Evolutionary conservation across 1,140 invertebrate genomes (phyloP).

Genomic region (Drosophila biarmipes): DNA sequence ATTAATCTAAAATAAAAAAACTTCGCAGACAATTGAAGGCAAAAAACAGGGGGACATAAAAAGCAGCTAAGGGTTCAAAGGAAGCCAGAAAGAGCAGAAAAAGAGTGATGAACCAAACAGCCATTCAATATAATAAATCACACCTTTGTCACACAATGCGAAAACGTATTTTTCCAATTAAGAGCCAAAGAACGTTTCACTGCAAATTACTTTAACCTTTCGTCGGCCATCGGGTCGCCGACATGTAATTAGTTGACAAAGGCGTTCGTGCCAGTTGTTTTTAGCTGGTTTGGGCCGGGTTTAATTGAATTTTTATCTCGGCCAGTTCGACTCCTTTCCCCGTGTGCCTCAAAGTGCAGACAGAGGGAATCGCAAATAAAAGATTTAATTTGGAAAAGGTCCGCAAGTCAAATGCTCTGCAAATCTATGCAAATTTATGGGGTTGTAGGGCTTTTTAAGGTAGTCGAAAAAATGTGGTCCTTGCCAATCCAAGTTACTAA

Average conservation of each 20-base stretch:
- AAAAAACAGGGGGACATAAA: conserved; percentile 33
- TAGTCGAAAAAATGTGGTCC: too few species aligned
- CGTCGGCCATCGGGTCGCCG: conserved; percentile 46
- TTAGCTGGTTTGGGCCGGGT: conserved; percentile 11
- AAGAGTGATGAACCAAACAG: conserved; percentile 39
- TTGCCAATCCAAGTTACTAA: too few species aligned
- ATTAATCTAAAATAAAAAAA: conserved; percentile 18
- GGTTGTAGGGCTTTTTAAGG: too few species aligned
- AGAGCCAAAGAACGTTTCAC: conserved; percentile 54
- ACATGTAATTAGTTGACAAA: conserved; percentile 79
- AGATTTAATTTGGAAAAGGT: background rate
- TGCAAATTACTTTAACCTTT: conserved; percentile 67
- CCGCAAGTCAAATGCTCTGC: background rate
- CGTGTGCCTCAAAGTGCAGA: background rate
- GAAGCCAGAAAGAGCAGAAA: background rate
- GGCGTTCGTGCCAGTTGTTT: conserved; percentile 46
- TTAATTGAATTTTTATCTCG: conserved; percentile 80
- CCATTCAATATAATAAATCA: conserved; percentile 75
- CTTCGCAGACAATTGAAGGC: conserved; percentile 58
- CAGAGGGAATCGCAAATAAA: background rate
- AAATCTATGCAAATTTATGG: conserved; percentile 7
- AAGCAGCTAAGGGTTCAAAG: conserved; percentile 9
- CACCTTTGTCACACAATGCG: conserved; percentile 77
- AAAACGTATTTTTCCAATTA: conserved; percentile 63
- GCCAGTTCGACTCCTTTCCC: conserved; percentile 19